Percentiles rank a stretch among this genome's conserved stretches.
These are phyloP conservation scores for Epinephelus awoara DNA, from an alignment of 2,797 vertebrate genomes.

Conservation along the genomic window DNA sequence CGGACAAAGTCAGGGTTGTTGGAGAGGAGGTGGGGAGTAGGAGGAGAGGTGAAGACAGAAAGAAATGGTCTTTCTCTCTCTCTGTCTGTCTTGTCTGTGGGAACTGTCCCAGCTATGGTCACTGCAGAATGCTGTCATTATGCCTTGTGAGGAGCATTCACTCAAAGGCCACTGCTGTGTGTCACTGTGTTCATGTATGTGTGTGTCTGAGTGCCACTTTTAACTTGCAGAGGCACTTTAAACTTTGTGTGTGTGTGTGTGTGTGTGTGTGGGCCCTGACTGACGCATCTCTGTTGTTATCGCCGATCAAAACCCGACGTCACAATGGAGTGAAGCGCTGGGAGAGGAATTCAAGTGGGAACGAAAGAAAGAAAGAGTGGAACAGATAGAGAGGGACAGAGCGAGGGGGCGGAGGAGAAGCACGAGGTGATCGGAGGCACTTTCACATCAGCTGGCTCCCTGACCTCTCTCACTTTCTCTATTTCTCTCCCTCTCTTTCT, in stretches of 20 bases:
- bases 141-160: conserved; percentile 73
- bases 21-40: conserved; percentile 73
- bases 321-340: conserved; percentile 78
- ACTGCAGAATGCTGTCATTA: conserved; percentile 87
- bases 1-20: conserved; percentile 80
- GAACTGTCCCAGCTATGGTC: conserved; percentile 80
- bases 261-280: conserved; percentile 72
- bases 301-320: conserved; percentile 75
- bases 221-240: conserved; percentile 50
- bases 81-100: conserved; percentile 84
- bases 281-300: conserved; percentile 83
- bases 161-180: conserved; percentile 79
- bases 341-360: conserved; percentile 86
- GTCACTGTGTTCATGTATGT: conserved; percentile 58
- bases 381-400: conserved; percentile 77
- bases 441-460: conserved; percentile 80
- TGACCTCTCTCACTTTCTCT: conserved; percentile 63
- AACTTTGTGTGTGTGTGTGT: conserved; percentile 52
- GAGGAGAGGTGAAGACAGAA: conserved; percentile 80
- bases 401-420: conserved; percentile 78
- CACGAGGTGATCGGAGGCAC: conserved; percentile 83
- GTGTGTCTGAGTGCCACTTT: conserved; percentile 44
- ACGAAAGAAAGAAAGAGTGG: conserved; percentile 74
- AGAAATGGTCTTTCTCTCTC: conserved; percentile 75
- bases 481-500: conserved; percentile 47